Evolutionary conservation across 2,888 invertebrate genomes (phyloP).

Genomic region (Branchinecta sandiegonensis): DNA sequence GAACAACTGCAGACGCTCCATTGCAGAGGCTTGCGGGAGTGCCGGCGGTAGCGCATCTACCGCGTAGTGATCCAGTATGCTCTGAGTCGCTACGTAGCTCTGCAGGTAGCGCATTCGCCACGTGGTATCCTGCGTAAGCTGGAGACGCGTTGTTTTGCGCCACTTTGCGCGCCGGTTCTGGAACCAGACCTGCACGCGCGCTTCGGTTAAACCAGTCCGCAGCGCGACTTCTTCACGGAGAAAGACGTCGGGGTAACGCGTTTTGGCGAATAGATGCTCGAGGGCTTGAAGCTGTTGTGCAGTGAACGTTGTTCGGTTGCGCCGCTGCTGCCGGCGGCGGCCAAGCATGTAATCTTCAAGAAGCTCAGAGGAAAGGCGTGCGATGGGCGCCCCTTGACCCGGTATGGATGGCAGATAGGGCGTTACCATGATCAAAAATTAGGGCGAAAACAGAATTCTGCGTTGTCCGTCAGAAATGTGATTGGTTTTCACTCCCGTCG

Average conservation of each 20-base stretch:
- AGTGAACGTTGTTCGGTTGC: constrained; percentile 2
- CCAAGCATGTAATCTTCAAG: constrained; percentile 19
- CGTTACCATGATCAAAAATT: too few relatives aligned
- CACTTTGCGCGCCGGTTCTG: constrained; percentile 4
- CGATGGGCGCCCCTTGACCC: not conserved
- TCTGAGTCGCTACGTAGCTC: constrained; percentile 1
- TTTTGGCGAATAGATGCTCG: not conserved
- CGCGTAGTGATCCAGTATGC: not conserved
- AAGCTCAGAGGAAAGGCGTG: constrained; percentile 4
- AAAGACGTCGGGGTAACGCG: constrained; percentile 10
- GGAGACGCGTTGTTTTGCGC: constrained; percentile 9
- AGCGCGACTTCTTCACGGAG: not conserved
- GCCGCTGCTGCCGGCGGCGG: constrained; percentile 15
- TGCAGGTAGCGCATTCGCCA: not conserved
- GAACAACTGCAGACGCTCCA: not conserved
- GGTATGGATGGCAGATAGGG: too few relatives aligned
- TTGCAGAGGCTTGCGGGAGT: not conserved
- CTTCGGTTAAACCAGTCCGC: not conserved
- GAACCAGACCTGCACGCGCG: constrained; percentile 2
- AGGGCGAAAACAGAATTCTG: too few relatives aligned
- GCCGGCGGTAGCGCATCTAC: not conserved
- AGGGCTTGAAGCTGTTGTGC: constrained; percentile 11
- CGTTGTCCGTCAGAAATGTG: too few relatives aligned
- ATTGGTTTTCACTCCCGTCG: too few relatives aligned
- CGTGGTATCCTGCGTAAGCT: not conserved